Conservation (phyloP, 2,888 invertebrate species). For the Pimpla rufipes region DNA sequence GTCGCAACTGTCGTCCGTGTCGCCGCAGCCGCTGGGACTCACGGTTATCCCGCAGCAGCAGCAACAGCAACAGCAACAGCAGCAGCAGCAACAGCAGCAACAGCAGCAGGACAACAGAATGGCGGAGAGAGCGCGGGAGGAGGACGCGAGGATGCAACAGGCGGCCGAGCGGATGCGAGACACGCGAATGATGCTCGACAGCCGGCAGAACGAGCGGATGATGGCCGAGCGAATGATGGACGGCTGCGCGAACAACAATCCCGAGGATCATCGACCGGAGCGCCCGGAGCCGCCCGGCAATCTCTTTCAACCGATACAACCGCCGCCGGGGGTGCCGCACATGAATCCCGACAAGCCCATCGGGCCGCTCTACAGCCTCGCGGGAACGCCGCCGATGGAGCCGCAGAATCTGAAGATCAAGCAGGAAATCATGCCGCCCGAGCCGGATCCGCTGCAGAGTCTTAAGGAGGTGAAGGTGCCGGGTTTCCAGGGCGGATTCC, state of each 20-base stretch:
- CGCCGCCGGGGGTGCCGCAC: conserved; percentile 70
- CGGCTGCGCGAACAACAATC: conserved; percentile 60
- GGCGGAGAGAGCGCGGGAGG: conserved; percentile 77
- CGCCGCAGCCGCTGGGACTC: conserved; percentile 82
- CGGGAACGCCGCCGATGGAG: conserved; percentile 86
- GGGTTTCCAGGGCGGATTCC: conserved; percentile 89
- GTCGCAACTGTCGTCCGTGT: conserved; percentile 78
- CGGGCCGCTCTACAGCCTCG: conserved; percentile 78
- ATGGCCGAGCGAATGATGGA: conserved; percentile 66
- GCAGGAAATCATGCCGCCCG: conserved; percentile 88
- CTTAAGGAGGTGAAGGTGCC: conserved; percentile 93
- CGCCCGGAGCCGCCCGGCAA: conserved; percentile 75
- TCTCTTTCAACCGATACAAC: conserved; percentile 83
- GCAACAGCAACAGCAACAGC: conserved; percentile 50
- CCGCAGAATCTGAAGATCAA: conserved; percentile 92
- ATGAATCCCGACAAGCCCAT: conserved; percentile 73
- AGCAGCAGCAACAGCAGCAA: conserved; percentile 61
- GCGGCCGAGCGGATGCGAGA: conserved; percentile 65
- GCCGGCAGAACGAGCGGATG: conserved; percentile 67
- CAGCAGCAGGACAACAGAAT: conserved; percentile 74
- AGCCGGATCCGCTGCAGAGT: conserved; percentile 91
- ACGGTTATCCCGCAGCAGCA: conserved; percentile 77
- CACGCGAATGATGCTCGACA: conserved; percentile 70
- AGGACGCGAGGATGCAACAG: conserved; percentile 61
- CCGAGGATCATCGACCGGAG: conserved; percentile 75